A percentile compares a stretch with the other conserved stretches of the same genome.
Conservation (phyloP, 2,797 vertebrate genomes). For the Syngnathus rostellatus region DNA sequence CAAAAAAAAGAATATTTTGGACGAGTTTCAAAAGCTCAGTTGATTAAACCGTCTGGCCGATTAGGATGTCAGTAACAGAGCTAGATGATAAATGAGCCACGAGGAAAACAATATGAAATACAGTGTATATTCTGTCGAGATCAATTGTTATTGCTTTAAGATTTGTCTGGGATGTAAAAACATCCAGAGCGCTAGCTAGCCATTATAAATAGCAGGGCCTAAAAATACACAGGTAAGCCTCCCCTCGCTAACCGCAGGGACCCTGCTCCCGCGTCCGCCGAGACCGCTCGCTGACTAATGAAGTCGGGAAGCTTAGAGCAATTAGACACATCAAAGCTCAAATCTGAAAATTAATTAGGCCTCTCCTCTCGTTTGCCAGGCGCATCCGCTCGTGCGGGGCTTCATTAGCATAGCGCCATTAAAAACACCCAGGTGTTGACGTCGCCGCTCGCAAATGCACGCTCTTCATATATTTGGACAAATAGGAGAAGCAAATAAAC, state of each 20-base stretch:
- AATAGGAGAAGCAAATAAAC: slow-evolving; percentile 15
- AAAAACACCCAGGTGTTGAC: slow-evolving; percentile 61
- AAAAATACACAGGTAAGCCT: slow-evolving; percentile 65
- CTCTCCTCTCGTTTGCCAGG: slow-evolving; percentile 56
- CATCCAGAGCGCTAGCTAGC: slow-evolving; percentile 35
- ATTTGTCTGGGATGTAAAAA: slow-evolving; percentile 18
- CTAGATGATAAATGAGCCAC: no score
- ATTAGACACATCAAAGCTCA: slow-evolving; percentile 79
- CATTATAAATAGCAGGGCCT: slow-evolving; percentile 51
- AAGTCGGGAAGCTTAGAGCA: slow-evolving; percentile 74
- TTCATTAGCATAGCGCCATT: slow-evolving; percentile 69
- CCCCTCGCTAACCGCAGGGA: slow-evolving; percentile 55
- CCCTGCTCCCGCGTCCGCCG: slow-evolving; percentile 51
- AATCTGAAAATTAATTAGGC: slow-evolving; percentile 78
- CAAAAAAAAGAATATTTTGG: no score
- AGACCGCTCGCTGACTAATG: slow-evolving; percentile 68
- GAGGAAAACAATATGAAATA: background rate
- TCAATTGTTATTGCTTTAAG: slow-evolving; percentile 27
- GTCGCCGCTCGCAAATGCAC: slow-evolving; percentile 22
- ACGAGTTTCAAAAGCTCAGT: no score
- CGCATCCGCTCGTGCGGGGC: slow-evolving; percentile 62
- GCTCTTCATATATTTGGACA: slow-evolving; percentile 45
- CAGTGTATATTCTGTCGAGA: background rate
- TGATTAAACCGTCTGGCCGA: no score
- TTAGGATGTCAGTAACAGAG: no score